Percentiles rank a stretch among this genome's conserved stretches.
These are phyloP conservation scores for Dipodomys spectabilis DNA, from an alignment of 2,113 vertebrate species.

Conservation along the genomic window DNA sequence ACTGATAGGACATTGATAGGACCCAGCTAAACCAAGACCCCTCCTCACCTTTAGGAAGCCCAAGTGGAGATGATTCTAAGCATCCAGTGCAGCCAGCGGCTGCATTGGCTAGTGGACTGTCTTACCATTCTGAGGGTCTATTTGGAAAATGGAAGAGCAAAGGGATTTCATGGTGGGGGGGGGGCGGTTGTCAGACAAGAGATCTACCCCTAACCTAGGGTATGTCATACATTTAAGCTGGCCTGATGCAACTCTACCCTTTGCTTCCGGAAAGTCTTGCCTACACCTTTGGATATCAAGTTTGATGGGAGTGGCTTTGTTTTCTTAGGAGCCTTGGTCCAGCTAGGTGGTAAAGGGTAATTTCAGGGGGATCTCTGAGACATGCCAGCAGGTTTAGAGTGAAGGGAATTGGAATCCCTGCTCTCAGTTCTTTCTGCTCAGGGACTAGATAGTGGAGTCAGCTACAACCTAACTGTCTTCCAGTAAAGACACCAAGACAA, in stretches of 20 bases:
- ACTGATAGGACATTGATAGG: neutral
- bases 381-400: neutral
- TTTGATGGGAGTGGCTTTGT: neutral
- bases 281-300: neutral
- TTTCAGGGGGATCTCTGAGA: neutral
- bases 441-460: neutral
- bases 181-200: neutral
- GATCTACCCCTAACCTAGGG: neutral
- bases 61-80: neutral
- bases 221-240: neutral
- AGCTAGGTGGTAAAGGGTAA: neutral
- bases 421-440: neutral
- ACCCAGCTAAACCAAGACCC: too few species aligned
- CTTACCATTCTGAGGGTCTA: neutral
- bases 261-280: conserved; percentile 34
- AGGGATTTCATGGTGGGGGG: neutral
- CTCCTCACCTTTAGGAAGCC: neutral
- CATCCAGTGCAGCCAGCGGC: fast-evolving
- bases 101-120: too few species aligned
- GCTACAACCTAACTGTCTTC: neutral
- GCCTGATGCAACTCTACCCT: neutral
- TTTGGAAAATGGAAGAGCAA: neutral
- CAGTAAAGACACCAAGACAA: neutral
- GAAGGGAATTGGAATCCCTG: fast-evolving
- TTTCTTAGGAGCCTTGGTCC: neutral